Conservation (phyloP, 2,113 vertebrate species). For the Mesocricetus auratus region DNA sequence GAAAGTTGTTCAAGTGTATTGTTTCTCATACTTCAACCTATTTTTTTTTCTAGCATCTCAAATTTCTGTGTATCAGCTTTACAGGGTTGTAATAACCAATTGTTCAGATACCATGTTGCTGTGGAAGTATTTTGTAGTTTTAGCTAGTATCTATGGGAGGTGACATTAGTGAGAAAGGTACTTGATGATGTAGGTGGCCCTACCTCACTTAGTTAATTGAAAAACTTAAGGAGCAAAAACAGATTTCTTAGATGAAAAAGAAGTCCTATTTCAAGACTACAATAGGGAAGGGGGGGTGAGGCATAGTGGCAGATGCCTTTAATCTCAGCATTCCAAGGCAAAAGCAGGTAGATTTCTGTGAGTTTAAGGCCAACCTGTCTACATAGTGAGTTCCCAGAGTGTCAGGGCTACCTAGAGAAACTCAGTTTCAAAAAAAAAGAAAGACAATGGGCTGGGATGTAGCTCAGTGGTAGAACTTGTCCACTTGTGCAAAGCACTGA, state of each 20-base stretch:
- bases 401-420: neutral
- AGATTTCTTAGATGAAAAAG: slow-evolving; percentile 4
- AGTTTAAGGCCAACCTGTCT: neutral
- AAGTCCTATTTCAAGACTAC: neutral
- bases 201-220: neutral
- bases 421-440: no score
- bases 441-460: neutral
- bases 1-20: neutral
- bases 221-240: slow-evolving; percentile 44
- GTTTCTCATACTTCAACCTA: slow-evolving; percentile 18
- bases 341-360: neutral
- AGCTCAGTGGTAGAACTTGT: neutral
- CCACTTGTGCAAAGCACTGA: neutral
- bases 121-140: neutral
- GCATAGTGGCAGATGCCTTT: neutral
- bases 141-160: neutral
- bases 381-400: neutral
- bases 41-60: neutral
- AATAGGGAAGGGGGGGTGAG: neutral
- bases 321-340: neutral
- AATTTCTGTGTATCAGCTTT: neutral
- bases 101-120: neutral
- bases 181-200: neutral
- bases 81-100: neutral
- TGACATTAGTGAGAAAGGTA: slow-evolving; percentile 5